These are phyloP conservation scores for Scleropages formosus DNA, from an alignment of 2,797 vertebrate genomes.

Conservation along the genomic window DNA sequence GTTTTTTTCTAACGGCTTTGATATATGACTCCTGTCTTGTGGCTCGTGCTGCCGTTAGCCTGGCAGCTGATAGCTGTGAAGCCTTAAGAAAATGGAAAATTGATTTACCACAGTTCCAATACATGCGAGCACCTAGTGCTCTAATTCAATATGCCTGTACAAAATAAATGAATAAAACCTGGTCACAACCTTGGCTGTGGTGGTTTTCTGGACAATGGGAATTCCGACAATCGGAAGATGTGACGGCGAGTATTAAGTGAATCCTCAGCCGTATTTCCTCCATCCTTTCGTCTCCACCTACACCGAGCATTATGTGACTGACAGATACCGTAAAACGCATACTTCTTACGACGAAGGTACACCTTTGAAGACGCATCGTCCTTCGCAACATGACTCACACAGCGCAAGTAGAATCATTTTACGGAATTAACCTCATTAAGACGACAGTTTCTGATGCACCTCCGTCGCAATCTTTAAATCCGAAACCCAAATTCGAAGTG, in stretches of 20 bases:
- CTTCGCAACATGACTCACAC: background rate
- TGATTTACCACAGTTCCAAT: slow-evolving; percentile 70
- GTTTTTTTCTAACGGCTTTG: slow-evolving; percentile 67
- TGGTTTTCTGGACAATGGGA: slow-evolving; percentile 34
- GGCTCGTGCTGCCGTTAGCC: slow-evolving; percentile 63
- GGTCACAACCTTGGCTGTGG: background rate
- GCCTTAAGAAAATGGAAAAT: slow-evolving; percentile 74
- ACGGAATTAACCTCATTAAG: slow-evolving; percentile 3
- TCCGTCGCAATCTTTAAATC: background rate
- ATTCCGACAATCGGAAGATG: slow-evolving; percentile 11
- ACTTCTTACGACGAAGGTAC: background rate
- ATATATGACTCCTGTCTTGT: slow-evolving; percentile 68
- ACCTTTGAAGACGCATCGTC: background rate
- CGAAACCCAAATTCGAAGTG: too few relatives aligned
- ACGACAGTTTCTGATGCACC: background rate
- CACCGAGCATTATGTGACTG: too few relatives aligned
- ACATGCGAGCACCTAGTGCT: slow-evolving; percentile 59
- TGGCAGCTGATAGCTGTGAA: slow-evolving; percentile 65
- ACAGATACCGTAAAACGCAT: background rate
- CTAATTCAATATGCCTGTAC: slow-evolving; percentile 55
- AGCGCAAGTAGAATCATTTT: background rate
- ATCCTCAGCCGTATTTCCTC: background rate
- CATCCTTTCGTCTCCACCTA: too few relatives aligned
- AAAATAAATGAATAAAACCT: slow-evolving; percentile 45
- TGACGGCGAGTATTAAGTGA: background rate